Base-by-base conservation (phyloP, 2,797 vertebrate species). In the Scolopax rusticola region DNA sequence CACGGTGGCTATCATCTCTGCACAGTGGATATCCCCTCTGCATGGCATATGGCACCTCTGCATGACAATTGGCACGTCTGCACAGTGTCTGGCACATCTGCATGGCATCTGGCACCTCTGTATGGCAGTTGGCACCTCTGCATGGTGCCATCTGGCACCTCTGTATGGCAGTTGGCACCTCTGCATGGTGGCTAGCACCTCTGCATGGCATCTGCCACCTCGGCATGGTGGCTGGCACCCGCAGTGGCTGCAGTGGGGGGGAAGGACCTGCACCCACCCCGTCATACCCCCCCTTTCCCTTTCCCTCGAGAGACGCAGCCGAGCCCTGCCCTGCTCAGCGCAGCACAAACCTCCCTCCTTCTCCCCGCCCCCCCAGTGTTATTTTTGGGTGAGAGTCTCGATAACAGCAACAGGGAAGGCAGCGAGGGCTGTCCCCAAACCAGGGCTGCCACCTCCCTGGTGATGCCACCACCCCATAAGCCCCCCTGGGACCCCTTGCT, bases 351-450 rank as follows among this genome's bases (percentile, higher is more conserved):
- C 32, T 76, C 43, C 60, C 8, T 7, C 56, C 48, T 71, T 32
- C n/a, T 24, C 56, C 60, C 10, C 0, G 0, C 18, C 14, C 2
- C 18, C 14, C 2, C 0, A 16, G 9, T 1, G 30, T 1, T 24
- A 5, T 57, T 80, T 88, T 47, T 2, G 54, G 63, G 50, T 18
- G 20, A 16, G 7, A 50, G 6, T 50, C 15, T 5, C 1, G 0
- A 4, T 8, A 23, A 1, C 3, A 64, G 61, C 43, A 61, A 19
- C 0, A 1, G 59, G 30, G 27, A 1, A 3, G 68, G 61, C 43
- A 61, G 21, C 0, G 1, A 61, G 30, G 16, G 18, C 51, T 54
- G 54, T 63, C 47, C 78, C 8, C 1, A 0, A 38, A 13, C 40
- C 77, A 38, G 70, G 30, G 45, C 74, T 82, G 75, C 50, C 75